phyloP scores from a whole-genome alignment of 2,113 vertebrate species.

The Xiphophorus maculatus region DNA sequence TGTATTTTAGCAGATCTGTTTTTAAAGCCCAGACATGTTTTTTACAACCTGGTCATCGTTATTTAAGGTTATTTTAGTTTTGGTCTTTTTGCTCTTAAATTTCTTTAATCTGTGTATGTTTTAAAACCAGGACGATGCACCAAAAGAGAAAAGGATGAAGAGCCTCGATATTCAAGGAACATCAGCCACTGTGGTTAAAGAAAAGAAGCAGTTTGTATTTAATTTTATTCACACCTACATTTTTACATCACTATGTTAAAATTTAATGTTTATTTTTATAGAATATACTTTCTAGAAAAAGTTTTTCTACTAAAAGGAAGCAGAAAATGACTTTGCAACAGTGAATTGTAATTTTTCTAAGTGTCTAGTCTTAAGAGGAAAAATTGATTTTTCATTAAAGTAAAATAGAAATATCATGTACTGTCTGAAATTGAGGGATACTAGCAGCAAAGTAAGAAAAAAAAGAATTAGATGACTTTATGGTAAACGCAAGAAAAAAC shows the following conservation, averaged over 20 bases:
- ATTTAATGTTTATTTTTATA: neutral
- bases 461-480: too few relatives aligned
- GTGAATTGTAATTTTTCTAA: neutral
- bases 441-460: neutral
- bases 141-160: constrained; percentile 50
- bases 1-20: too few relatives aligned
- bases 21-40: neutral
- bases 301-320: neutral
- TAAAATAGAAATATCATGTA: neutral
- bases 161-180: constrained; percentile 43
- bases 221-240: neutral
- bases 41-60: neutral
- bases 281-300: neutral
- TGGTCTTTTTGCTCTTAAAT: neutral
- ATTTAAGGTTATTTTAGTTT: neutral
- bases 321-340: neutral
- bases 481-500: too few relatives aligned
- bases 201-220: constrained; percentile 13
- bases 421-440: neutral
- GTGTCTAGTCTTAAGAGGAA: too few relatives aligned
- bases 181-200: constrained; percentile 21
- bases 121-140: constrained; percentile 70
- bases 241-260: neutral
- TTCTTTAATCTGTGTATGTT: constrained; percentile 28
- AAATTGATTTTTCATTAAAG: too few relatives aligned